phyloP scores from a whole-genome alignment of 92 coral and sea anemone genomes.

The Pocillopora grandis region DNA sequence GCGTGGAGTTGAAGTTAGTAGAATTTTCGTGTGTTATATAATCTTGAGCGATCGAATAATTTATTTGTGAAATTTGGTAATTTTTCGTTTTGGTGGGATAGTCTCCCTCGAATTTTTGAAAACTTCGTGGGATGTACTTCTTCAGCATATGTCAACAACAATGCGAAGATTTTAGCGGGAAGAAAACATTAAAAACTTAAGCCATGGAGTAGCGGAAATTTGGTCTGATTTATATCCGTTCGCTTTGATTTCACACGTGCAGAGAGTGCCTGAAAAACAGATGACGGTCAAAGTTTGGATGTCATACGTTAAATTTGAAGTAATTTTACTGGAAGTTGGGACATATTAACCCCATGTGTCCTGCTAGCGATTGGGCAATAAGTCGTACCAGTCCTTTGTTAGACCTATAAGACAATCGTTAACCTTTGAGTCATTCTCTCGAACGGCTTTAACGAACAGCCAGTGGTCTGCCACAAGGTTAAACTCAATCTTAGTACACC shows the following conservation, averaged over 20 bases:
- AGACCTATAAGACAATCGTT: not conserved
- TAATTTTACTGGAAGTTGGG: slow-evolving; percentile 38
- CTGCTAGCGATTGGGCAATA: slow-evolving; percentile 30
- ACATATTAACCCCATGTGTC: slow-evolving; percentile 11
- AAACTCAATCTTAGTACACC: not conserved
- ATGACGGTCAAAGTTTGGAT: too few relatives aligned
- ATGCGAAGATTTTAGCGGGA: too few relatives aligned
- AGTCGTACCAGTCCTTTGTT: slow-evolving; percentile 37
- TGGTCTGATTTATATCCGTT: too few relatives aligned
- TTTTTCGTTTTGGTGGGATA: too few relatives aligned
- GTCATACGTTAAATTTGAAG: not conserved
- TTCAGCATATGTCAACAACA: too few relatives aligned
- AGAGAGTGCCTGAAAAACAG: too few relatives aligned
- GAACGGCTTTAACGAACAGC: not conserved
- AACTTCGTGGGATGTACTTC: too few relatives aligned
- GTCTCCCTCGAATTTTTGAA: too few relatives aligned
- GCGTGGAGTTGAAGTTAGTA: slow-evolving; percentile 50
- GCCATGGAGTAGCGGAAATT: too few relatives aligned
- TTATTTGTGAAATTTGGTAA: too few relatives aligned
- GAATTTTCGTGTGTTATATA: not conserved
- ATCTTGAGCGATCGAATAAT: not conserved
- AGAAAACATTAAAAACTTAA: too few relatives aligned
- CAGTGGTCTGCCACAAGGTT: not conserved
- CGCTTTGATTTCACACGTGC: too few relatives aligned
- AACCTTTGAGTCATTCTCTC: not conserved